These are phyloP conservation scores for Scortum barcoo DNA, from an alignment of 2,113 vertebrate genomes.

Conservation along the genomic window DNA sequence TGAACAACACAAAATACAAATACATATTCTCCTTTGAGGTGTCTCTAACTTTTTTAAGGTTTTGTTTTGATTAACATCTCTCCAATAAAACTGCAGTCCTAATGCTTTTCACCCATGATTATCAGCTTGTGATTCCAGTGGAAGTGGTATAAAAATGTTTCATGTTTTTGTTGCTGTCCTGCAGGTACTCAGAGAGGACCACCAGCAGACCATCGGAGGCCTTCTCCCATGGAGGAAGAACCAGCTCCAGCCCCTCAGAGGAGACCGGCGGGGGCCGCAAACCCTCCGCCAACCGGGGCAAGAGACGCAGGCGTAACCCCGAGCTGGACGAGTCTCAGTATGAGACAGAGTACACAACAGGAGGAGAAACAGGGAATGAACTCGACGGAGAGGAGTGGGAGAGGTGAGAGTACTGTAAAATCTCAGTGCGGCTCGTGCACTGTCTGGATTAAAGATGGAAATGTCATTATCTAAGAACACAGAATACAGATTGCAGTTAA, in stretches of 20 bases:
- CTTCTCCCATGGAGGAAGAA: conserved; percentile 60
- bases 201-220: conserved; percentile 67
- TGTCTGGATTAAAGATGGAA: conserved; percentile 47
- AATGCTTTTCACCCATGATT: not conserved
- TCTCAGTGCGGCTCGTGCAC: conserved; percentile 24
- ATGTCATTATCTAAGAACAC: conserved; percentile 34
- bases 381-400: conserved; percentile 84
- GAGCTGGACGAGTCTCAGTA: conserved; percentile 90
- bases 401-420: conserved; percentile 75
- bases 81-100: not conserved
- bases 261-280: conserved; percentile 75
- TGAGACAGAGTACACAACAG: conserved; percentile 92
- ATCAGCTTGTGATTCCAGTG: not conserved
- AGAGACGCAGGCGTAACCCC: conserved; percentile 81
- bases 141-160: not conserved
- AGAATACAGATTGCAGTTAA: conserved; percentile 45
- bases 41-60: not conserved
- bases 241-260: conserved; percentile 84
- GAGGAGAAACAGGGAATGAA: conserved; percentile 88
- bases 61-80: not conserved
- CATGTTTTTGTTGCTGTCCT: conserved; percentile 11
- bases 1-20: not conserved
- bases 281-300: conserved; percentile 80
- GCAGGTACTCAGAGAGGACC: conserved; percentile 78
- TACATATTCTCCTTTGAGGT: not conserved